A percentile compares a stretch with the other conserved stretches of the same genome.
phyloP scores from a whole-genome alignment of 1,140 invertebrate species.

The Nephotettix cincticeps region DNA sequence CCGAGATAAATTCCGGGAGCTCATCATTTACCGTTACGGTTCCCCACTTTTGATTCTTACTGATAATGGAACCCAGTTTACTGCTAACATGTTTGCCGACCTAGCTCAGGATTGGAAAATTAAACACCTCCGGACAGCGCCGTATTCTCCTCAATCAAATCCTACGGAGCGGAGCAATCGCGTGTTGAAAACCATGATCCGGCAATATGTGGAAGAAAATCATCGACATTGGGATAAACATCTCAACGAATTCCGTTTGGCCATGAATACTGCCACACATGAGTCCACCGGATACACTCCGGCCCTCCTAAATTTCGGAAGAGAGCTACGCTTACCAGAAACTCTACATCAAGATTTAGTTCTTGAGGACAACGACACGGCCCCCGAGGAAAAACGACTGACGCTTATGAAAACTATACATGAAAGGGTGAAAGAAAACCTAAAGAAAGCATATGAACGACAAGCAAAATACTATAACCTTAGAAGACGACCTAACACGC shows the following conservation, averaged over 20 bases:
- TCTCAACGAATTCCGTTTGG: not conserved
- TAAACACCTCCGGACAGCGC: not conserved
- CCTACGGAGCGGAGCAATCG: not conserved
- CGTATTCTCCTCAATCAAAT: not conserved
- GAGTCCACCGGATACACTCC: not conserved
- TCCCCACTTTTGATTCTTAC: not conserved
- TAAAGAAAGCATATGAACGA: too few species aligned
- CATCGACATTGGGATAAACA: not conserved
- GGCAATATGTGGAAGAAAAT: not conserved
- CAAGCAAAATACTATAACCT: too few species aligned
- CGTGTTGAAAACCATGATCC: not conserved
- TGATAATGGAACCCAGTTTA: not conserved
- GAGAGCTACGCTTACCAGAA: not conserved
- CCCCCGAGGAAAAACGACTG: too few species aligned
- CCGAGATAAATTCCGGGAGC: not conserved
- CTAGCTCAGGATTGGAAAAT: not conserved
- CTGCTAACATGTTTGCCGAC: not conserved
- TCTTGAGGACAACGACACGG: too few species aligned
- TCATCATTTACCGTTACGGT: not conserved
- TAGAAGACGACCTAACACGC: too few species aligned
- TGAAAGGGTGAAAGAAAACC: too few species aligned
- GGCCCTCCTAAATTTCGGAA: not conserved
- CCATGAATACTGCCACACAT: not conserved
- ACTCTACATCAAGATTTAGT: too few species aligned
- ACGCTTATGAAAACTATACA: too few species aligned